A percentile compares a stretch with the other conserved stretches of the same genome.
Conservation (phyloP, 2,113 vertebrate genomes). For the Clarias gariepinus region DNA sequence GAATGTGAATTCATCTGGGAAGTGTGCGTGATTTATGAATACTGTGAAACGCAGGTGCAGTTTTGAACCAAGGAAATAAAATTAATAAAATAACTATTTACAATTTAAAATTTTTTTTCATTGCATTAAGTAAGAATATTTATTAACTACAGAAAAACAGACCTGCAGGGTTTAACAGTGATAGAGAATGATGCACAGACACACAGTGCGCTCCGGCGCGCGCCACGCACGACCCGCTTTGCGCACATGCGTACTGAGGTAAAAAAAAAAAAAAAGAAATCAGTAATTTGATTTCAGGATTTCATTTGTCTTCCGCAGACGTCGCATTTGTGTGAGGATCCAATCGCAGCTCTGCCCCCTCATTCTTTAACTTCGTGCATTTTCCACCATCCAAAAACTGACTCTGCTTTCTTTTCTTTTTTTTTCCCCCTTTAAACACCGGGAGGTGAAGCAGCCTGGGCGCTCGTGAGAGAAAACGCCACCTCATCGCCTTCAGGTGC, state of each 20-base stretch:
- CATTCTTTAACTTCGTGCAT: slow-evolving; percentile 36
- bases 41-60: background rate
- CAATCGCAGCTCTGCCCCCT: slow-evolving; percentile 46
- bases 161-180: background rate
- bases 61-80: no score
- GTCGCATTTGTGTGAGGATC: slow-evolving; percentile 62
- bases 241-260: slow-evolving; percentile 8
- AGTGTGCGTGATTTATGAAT: background rate
- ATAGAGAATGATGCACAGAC: slow-evolving; percentile 4
- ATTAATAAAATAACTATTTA: no score
- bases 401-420: slow-evolving; percentile 31
- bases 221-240: slow-evolving; percentile 26
- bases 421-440: background rate
- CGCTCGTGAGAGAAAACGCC: slow-evolving; percentile 59
- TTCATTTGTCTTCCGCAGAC: slow-evolving; percentile 64
- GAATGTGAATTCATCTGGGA: background rate
- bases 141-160: background rate
- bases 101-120: no score
- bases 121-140: background rate
- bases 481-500: slow-evolving; percentile 69
- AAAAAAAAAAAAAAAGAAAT: background rate
- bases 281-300: slow-evolving; percentile 47
- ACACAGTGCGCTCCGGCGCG: background rate
- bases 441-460: slow-evolving; percentile 46
- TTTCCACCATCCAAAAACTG: slow-evolving; percentile 51